Evolutionary conservation across 2,797 vertebrate genomes (phyloP).

Genomic region (Micromesistius poutassou): DNA sequence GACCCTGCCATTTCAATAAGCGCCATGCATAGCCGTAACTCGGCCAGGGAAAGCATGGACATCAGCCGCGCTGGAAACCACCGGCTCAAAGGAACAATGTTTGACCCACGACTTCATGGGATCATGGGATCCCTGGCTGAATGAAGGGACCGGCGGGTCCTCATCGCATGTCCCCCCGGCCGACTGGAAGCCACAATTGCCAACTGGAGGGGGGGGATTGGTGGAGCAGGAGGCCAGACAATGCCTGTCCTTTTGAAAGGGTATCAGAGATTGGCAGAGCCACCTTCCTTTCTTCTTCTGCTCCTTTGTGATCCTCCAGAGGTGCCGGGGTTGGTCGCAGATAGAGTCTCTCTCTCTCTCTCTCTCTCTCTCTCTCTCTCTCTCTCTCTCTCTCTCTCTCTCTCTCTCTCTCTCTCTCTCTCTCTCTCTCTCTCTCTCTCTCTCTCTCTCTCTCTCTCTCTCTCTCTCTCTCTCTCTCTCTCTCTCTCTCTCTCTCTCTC

Average conservation of each 20-base stretch:
- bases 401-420: neutral
- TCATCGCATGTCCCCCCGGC: slow-evolving; percentile 22
- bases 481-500: neutral
- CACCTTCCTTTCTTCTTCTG: slow-evolving; percentile 54
- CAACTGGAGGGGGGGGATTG: slow-evolving; percentile 48
- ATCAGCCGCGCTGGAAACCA: too few species aligned
- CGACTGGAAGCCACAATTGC: slow-evolving; percentile 30
- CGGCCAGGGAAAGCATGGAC: too few species aligned
- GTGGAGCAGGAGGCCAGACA: slow-evolving; percentile 54
- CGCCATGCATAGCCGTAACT: too few species aligned
- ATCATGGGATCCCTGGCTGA: too few species aligned
- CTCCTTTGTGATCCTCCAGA: slow-evolving; percentile 62
- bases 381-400: neutral
- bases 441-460: neutral
- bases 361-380: neutral
- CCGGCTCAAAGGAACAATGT: too few species aligned
- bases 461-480: neutral
- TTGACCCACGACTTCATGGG: too few species aligned
- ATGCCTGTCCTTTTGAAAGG: slow-evolving; percentile 65
- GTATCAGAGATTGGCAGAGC: slow-evolving; percentile 63
- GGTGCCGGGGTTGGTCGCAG: slow-evolving; percentile 33
- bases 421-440: neutral
- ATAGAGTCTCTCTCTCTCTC: neutral
- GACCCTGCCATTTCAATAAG: too few species aligned
- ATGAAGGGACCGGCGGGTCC: too few species aligned